Conservation (phyloP, 2,797 vertebrate genomes). For the Glossophaga mutica region DNA sequence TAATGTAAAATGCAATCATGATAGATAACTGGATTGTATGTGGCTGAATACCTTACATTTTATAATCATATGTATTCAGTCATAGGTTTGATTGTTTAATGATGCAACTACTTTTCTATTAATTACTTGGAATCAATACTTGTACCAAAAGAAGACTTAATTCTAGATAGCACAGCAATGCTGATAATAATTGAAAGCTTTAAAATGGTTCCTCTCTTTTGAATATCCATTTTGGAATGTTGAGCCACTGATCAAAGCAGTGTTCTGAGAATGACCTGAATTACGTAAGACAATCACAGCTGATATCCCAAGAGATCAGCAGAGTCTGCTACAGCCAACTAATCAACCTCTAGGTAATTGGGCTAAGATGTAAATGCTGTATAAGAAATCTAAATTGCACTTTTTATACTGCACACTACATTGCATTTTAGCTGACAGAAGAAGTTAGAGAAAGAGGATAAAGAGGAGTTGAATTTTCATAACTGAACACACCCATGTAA, state of each 20-base stretch:
- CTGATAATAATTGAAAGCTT: neutral
- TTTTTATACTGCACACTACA: neutral
- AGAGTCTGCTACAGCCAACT: neutral
- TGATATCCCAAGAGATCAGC: neutral
- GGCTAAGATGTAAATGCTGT: neutral
- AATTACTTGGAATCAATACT: neutral
- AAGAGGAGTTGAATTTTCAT: neutral
- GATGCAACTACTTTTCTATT: neutral
- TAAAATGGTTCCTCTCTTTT: neutral
- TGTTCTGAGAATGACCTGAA: neutral
- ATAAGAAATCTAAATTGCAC: neutral
- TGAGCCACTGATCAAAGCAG: neutral
- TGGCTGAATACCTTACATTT: neutral
- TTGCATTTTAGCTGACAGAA: neutral
- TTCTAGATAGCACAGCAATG: neutral
- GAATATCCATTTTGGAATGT: neutral
- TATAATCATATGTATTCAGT: neutral
- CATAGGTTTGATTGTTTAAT: constrained; percentile 24
- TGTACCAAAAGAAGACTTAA: neutral
- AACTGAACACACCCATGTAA: neutral
- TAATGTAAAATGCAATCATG: neutral
- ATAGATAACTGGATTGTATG: neutral
- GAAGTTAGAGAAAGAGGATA: neutral
- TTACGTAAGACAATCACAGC: constrained; percentile 11
- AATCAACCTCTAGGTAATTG: neutral